Evolutionary conservation across 1,140 invertebrate species (phyloP).

Genomic region (Chironomus striatipennis): DNA sequence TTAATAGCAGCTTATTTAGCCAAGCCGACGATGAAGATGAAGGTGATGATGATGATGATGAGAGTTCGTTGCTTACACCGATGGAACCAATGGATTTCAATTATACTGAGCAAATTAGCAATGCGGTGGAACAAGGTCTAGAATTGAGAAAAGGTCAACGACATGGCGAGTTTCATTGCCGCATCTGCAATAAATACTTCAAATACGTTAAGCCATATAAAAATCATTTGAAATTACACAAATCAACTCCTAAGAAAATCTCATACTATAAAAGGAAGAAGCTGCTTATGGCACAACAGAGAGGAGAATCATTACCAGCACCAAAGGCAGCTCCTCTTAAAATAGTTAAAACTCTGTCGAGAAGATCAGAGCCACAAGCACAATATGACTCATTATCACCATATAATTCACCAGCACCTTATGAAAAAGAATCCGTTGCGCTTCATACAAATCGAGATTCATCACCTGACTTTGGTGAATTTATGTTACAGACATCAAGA

Average conservation of each 20-base stretch:
- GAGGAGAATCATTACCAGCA: background rate
- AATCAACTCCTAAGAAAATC: background rate
- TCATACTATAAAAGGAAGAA: background rate
- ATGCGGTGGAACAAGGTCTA: background rate
- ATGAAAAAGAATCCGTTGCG: background rate
- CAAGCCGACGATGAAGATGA: background rate
- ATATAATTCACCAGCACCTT: background rate
- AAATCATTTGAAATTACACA: background rate
- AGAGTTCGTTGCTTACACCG: background rate
- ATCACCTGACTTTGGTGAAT: background rate
- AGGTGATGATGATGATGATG: background rate
- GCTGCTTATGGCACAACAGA: background rate
- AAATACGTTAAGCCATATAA: conserved; percentile 11
- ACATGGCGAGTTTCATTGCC: background rate
- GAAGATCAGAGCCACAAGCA: background rate
- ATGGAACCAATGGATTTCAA: background rate
- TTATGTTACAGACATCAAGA: background rate
- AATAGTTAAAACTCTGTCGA: too few species aligned
- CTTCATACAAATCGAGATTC: background rate
- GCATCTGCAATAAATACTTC: background rate
- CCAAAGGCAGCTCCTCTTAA: background rate
- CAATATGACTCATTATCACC: conserved; percentile 2
- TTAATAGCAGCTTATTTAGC: background rate
- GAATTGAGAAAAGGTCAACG: background rate
- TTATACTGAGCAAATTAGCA: background rate